Base-by-base conservation (phyloP, 1,140 invertebrate species). In the Hesperophylax magnus region DNA sequence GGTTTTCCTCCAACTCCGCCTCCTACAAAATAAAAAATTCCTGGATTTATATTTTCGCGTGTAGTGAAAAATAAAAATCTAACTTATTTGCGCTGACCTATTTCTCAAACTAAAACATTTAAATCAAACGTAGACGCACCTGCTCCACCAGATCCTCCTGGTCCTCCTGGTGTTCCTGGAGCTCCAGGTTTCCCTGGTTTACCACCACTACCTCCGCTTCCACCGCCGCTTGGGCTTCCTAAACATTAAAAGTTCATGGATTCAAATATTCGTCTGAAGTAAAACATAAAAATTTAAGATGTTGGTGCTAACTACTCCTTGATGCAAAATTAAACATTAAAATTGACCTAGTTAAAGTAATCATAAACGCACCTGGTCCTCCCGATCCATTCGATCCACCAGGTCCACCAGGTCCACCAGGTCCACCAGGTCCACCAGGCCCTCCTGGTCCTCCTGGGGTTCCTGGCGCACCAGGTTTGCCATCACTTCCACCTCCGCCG, bases 391-490 rank as follows among this genome's bases (percentile, higher is more conserved):
- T 69, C 5, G 61, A 61, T 67, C 77, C 77, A 52, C 77, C 77
- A 18, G 39, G 52, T 34, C 61, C 34, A 27, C 79, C 61, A 0
- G 54, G 56, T 58, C 74, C 61, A 14, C 75, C 75, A 14, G 75
- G 61, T 31, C 24, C n/a, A 34, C 75, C 75, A 39, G 75, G 39
- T 34, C 7, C 24, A 31, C 74, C 74, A 1, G 74, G 74, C 3
- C 31, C 31, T 17, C 80, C 80, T n/a, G 80, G 75, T 39, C 3
- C 15, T 77, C 78, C 81, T 17, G 65, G 65, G 2, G 8, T 6
- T 2, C 65, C 74, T 27, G 54, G 47, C 24, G 27, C 9, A 9
- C 34, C 34, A 39, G n/a, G n/a, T 27, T 8, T 8, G 39, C 67
- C 67, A 3, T 8, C 11, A 9, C 47, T n/a, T 47, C 3, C 34